These are phyloP conservation scores for Xylocampa areola DNA, from an alignment of 2,888 invertebrate genomes.

Conservation along the genomic window DNA sequence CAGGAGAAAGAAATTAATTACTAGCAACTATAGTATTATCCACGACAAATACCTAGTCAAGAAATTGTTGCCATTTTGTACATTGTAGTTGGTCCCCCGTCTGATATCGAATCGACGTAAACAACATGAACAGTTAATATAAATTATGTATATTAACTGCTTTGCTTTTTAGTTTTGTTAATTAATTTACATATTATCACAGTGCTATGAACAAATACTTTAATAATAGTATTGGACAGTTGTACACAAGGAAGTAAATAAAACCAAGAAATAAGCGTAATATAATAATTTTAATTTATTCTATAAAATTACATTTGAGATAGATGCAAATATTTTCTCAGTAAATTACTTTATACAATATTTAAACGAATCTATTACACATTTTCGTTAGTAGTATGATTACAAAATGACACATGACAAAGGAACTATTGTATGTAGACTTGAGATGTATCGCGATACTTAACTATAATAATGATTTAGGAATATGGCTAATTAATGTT, in stretches of 20 bases:
- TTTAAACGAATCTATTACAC: constrained; percentile 81
- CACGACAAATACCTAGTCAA: too few species aligned
- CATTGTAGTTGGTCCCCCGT: too few species aligned
- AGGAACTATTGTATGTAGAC: constrained; percentile 89
- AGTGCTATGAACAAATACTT: too few species aligned
- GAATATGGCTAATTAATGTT: constrained; percentile 81
- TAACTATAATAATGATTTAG: constrained; percentile 75
- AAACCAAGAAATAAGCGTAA: constrained; percentile 59
- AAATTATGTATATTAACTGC: too few species aligned
- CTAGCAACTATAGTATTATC: too few species aligned
- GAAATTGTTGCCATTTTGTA: too few species aligned
- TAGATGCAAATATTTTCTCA: constrained; percentile 86
- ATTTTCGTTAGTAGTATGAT: constrained; percentile 82
- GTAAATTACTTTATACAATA: constrained; percentile 86
- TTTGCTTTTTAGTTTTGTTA: too few species aligned
- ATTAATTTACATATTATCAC: too few species aligned
- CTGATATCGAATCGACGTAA: too few species aligned
- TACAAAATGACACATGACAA: constrained; percentile 89
- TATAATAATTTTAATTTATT: constrained; percentile 87
- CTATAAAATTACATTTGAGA: constrained; percentile 88
- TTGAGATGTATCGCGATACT: constrained; percentile 81
- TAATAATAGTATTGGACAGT: too few species aligned
- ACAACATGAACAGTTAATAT: too few species aligned
- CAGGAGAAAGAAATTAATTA: too few species aligned
- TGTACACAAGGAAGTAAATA: constrained; percentile 32